Evolutionary conservation across 2,797 vertebrate genomes (phyloP), one percentile per base, ranked within the genome.

Genomic region (Myotis vivesi): DNA sequence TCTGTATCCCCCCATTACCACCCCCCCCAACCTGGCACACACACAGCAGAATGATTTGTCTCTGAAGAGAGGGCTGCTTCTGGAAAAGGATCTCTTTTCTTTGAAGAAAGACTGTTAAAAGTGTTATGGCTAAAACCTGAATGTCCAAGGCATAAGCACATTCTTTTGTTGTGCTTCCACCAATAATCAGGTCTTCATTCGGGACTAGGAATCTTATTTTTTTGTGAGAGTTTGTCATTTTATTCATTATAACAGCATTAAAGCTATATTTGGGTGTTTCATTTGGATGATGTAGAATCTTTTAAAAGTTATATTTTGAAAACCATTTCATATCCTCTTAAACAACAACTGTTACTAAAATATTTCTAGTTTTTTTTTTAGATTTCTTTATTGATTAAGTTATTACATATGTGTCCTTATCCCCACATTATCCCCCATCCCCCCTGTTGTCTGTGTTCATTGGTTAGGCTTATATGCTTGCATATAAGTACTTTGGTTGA

Each of bases 261-360:
- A 73, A 73, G 41, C 30, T 76, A 23, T 86, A 83, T 66, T 41
- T 49, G 33, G 66, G 46, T 6, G 30, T 87, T 86, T 86, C 75
- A 71, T 92, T 72, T 81, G 33, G 19, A 44, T 62, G 16, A 87
- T 44, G 46, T 64, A 86, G 46, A 91, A 36, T 81, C 55, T 81
- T 92, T 86, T 68, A 81, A 92, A 76, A 69, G 36, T 75, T 85
- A 33, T 71, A 41, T 85, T 96, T 86, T 92, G 68, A 64, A 87
- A 87, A 87, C 12, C 30, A 85, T 91, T 81, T 85, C 12, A 49
- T 84, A 57, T 62, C 23, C 38, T 83, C 41, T 91, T 46, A 66
- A 92, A 89, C 25, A 83, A 46, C 44, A 36, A 6, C 55, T 82
- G 81, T 89, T 89, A 41, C 71, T 59, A 57, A 89, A 96, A 66